A percentile compares a stretch with the other conserved stretches of the same genome.
Conservation (phyloP, 1,140 invertebrate genomes). For the Diachasmimorpha longicaudata region DNA sequence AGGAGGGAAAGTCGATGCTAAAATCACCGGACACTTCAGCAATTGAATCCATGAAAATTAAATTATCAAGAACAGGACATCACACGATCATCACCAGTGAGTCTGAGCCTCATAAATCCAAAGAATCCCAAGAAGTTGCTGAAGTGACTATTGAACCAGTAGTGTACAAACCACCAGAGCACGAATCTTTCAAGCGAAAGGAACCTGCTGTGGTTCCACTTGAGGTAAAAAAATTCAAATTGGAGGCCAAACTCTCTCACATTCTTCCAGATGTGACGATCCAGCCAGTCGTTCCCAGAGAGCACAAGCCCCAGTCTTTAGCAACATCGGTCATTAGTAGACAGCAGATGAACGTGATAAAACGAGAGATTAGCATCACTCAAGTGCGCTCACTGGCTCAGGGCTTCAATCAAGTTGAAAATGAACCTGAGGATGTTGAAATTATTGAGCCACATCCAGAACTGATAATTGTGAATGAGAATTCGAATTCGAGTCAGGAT, state of each 20-base stretch:
- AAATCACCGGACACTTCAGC: neutral
- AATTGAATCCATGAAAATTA: constrained; percentile 50
- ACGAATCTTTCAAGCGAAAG: constrained; percentile 46
- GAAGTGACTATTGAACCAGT: constrained; percentile 52
- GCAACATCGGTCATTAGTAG: constrained; percentile 53
- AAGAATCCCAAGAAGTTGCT: neutral
- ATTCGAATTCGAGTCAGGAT: constrained; percentile 61
- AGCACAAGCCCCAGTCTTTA: constrained; percentile 34
- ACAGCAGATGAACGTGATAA: constrained; percentile 56
- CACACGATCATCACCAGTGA: constrained; percentile 47
- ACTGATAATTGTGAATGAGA: constrained; percentile 60
- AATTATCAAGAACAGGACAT: constrained; percentile 54
- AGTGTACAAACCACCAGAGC: constrained; percentile 24
- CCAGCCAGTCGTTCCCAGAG: constrained; percentile 47
- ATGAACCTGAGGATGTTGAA: constrained; percentile 46
- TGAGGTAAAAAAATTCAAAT: constrained; percentile 53
- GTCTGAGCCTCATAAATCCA: constrained; percentile 27
- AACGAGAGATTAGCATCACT: constrained; percentile 58
- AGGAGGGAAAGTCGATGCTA: constrained; percentile 24
- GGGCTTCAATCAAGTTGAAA: constrained; percentile 45
- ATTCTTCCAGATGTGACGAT: constrained; percentile 57
- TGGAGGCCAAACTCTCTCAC: constrained; percentile 52
- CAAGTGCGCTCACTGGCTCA: constrained; percentile 44
- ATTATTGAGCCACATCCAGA: constrained; percentile 59
- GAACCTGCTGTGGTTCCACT: constrained; percentile 49